Base-by-base conservation (phyloP, 2,888 invertebrate genomes). In the Anthophora plumipes region DNA sequence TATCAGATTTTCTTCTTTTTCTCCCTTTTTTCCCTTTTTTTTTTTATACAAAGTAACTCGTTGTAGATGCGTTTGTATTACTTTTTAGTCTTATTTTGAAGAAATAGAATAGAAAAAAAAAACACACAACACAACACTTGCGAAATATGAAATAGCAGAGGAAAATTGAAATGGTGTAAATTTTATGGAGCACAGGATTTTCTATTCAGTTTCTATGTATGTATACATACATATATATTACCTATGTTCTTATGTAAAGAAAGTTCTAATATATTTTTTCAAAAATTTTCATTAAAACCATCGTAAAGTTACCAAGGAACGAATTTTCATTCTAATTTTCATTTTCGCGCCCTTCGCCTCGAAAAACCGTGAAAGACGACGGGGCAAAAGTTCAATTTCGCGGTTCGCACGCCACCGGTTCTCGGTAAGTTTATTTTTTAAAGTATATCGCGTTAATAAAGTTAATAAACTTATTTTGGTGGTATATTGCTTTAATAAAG, bases 401-500 rank as follows among this genome's bases (percentile, higher is more conserved):
- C 54, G 31, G 39, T 22, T 59, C 60, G 39, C 17, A 72, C 11
- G n/a, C 2, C n/a, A 22, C 7, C 6, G 55, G n/a, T 52, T 37
- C 64, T 60, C n/a, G 12, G 48, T 5, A 37, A 69, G 68, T 63
- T 80, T 64, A 64, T 76, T 67, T 77, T 84, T 67, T 55, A 59
- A 84, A 77, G 57, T 68, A 66, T 73, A 75, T 70, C 57, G 67
- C 67, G 73, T 48, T 77, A 79, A 77, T 79, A 79, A 79, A 79
- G 78, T 78, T 77, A 66, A 78, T 77, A 70, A 66, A 70, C 78
- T 70, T 79, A 70, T 79, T 79, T 79, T 50, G 69, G 70, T 48
- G 50, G 54, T 79, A 77, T 79, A 79, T 79, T 66, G 78, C 79
- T 79, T 78, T 84, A 85, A 84, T 73, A 73, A 60, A 86, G 81